Evolutionary conservation across 1,140 invertebrate genomes (phyloP), one percentile per base, ranked within the genome.

Genomic region (Solen grandis): DNA sequence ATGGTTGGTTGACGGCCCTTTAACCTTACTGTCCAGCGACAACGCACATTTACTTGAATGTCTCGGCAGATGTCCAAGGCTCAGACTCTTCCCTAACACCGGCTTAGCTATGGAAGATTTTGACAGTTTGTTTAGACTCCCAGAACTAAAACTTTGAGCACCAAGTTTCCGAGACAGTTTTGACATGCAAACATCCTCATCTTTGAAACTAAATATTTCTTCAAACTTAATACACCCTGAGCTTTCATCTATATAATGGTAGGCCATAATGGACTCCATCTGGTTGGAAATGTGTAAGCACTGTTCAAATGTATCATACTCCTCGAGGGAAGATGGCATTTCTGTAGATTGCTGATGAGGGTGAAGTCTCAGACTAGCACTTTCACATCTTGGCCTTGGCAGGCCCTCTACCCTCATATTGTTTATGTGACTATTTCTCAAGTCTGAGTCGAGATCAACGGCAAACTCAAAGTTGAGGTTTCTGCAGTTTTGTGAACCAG

Each of bases 261-360:
- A 98, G 0, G 97, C 95, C 93, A 97, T 96, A 1, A 97, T 92
- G 5, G 96, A 95, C 84, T 98, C 97, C 89, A 97, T 96, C 82
- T 97, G 95, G 38, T 95, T 93, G 8, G 96, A 96, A 66, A 96
- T 95, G 86, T 96, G 95, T 25, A 98, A 93, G 84, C 97, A 96
- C 91, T 97, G 95, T 80, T 97, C 96, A 90, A 97, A 96, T 1
- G 96, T 96, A 88, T 97, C 96, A 65, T 95, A 88, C 0, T 84
- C 25, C 35, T 86, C 69, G 16, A 68, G 74, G 1, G 85, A 66
- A n/a, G 38, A 33, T 4, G 46, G 38, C n/a, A 70, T 46, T 46
- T 46, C 41, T 19, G 19, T 8, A 8, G 19, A 8, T 10, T 10
- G 8, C 8, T 46, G 8, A 46, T 46, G 57, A 63, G 22, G 70